These are phyloP conservation scores for Lepidothrix coronata DNA, from an alignment of 2,113 vertebrate genomes.

Conservation along the genomic window DNA sequence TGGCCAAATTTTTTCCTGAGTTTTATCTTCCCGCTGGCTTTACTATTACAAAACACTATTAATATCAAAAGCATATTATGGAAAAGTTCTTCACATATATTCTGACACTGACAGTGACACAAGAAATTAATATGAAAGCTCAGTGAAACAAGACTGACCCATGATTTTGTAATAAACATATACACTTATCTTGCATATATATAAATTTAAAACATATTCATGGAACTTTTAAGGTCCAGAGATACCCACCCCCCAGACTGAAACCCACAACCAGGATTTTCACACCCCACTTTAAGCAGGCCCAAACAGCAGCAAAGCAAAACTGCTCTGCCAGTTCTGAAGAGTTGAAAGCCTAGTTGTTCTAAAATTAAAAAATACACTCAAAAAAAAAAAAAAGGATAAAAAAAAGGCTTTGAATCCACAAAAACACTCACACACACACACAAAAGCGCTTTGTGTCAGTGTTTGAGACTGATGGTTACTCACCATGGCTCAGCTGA, in stretches of 20 bases:
- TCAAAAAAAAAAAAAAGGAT: background rate
- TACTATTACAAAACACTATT: background rate
- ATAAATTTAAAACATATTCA: background rate
- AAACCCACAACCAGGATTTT: background rate
- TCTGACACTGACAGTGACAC: background rate
- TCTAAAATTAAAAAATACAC: background rate
- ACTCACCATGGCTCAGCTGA: background rate
- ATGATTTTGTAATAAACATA: background rate
- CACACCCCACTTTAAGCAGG: background rate
- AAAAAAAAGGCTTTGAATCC: background rate
- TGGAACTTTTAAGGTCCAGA: background rate
- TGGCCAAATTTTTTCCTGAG: background rate
- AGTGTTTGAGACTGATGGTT: background rate
- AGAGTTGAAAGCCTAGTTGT: background rate
- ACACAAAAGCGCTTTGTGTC: background rate
- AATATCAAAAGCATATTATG: background rate
- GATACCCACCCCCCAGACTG: background rate
- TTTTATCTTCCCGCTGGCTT: background rate
- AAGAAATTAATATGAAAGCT: background rate
- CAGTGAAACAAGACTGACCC: background rate
- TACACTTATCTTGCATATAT: background rate
- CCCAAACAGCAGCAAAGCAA: background rate
- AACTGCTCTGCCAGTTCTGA: background rate
- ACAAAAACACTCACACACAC: background rate
- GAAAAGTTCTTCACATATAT: background rate